Evolutionary conservation across 2,113 vertebrate genomes (phyloP), one percentile per base, ranked within the genome.

Genomic region (Chaetodon auriga): DNA sequence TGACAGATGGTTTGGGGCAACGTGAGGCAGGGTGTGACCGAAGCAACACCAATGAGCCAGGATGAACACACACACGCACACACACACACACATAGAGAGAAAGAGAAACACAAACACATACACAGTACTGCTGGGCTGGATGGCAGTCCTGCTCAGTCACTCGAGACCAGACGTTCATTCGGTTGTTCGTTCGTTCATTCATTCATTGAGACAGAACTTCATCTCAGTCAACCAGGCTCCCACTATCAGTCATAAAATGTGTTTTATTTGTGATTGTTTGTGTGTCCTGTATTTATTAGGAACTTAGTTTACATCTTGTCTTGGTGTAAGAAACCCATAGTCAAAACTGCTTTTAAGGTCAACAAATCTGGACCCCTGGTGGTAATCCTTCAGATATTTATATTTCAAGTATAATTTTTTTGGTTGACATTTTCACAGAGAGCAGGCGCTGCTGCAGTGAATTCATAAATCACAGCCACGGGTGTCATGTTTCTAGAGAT

Each of bases 1-100:
- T 83, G 82, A 85, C 85, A 87, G 82, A 87, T 87, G 83, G 73
- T 83, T 78, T 70, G 73, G 43, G 77, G 64, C 54, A 18, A 75
- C 70, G 68, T 75, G 73, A 83, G 73, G 64, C 65, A 68, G 55
- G 53, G 82, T 78, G 80, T 71, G 82, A 87, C 85, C 16, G 11
- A 58, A 71, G 70, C 75, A 80, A 66, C 68, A 84, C 51, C 63
- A 68, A 41, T 54, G 71, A 80, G 58, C 18, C 61, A 63, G n/a
- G 70, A 77, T 57, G 43, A 69, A 57, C 19, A 71, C 69, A 23
- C 35, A 68, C 53, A 72, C 49, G 74, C 63, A 57, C 66, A 63
- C 54, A 63, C 68, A 55, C 30, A 64, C 45, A 76, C 48, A 43
- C 23, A 73, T 21, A 30, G 30, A 30, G 30, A 30, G 30, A 30